Evolutionary conservation across 2,797 vertebrate genomes (phyloP).

Genomic region (Pseudochirops cupreus): DNA sequence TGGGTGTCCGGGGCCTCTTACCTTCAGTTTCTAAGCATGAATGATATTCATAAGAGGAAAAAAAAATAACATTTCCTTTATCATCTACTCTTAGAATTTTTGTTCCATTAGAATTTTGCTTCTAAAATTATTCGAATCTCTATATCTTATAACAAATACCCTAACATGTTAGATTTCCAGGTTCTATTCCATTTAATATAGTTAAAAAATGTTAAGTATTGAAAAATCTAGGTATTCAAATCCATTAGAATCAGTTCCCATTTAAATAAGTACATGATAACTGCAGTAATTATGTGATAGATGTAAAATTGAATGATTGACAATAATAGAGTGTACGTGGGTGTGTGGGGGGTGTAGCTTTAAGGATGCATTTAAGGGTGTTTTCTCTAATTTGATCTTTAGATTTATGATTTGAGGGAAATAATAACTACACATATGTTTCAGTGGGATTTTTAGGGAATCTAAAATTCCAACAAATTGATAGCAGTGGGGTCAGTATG

Average conservation of each 20-base stretch:
- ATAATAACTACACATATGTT: neutral
- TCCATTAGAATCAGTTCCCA: neutral
- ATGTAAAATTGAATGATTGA: neutral
- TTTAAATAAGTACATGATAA: neutral
- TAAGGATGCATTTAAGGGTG: neutral
- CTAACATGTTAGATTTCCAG: slow-evolving; percentile 47
- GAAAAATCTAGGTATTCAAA: slow-evolving; percentile 6
- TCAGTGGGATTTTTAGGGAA: slow-evolving; percentile 32
- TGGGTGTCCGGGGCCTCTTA: neutral
- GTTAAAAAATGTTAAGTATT: slow-evolving; percentile 45
- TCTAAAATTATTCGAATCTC: slow-evolving; percentile 46
- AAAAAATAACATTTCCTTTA: neutral
- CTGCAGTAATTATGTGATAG: neutral
- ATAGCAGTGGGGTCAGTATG: neutral
- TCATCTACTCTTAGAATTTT: slow-evolving; percentile 26
- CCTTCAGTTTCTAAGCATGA: neutral
- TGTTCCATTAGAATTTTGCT: slow-evolving; percentile 53
- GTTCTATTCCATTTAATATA: neutral
- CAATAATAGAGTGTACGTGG: neutral
- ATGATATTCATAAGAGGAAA: neutral
- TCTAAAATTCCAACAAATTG: neutral
- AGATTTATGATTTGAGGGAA: neutral
- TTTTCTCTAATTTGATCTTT: neutral
- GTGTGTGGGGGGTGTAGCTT: neutral
- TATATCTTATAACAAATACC: slow-evolving; percentile 26